phyloP scores from a whole-genome alignment of 2,113 vertebrate genomes.

The Genyomyrus donnyi region DNA sequence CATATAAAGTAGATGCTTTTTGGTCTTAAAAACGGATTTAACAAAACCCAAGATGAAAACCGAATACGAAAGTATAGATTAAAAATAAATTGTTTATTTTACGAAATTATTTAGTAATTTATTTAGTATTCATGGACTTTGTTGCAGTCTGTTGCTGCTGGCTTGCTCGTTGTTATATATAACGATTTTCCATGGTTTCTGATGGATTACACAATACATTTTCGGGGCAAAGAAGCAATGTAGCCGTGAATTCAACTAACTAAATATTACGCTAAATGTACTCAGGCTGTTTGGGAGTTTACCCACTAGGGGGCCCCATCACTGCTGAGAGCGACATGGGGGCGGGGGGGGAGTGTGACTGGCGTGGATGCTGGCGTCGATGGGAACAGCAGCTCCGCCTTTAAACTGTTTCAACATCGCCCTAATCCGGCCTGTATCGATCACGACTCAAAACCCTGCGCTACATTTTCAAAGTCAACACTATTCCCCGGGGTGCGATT shows the following conservation, averaged over 20 bases:
- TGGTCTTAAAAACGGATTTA: neutral
- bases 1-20: neutral
- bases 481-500: neutral
- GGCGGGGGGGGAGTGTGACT: neutral
- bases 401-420: neutral
- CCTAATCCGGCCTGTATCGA: neutral
- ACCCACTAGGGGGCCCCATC: conserved; percentile 12
- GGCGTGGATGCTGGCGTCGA: neutral
- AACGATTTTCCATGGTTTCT: neutral
- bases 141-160: neutral
- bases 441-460: neutral
- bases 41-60: neutral
- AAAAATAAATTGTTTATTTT: conserved; percentile 13
- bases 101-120: neutral
- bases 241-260: neutral
- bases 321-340: neutral
- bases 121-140: neutral
- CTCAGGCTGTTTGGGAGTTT: neutral
- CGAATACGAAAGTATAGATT: conserved; percentile 6
- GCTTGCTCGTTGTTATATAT: neutral
- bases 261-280: neutral
- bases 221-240: neutral
- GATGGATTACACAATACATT: neutral
- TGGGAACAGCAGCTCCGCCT: neutral
- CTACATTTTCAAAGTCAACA: neutral